Evolutionary conservation across 2,797 vertebrate genomes (phyloP), one percentile per base, ranked within the genome.

Genomic region (Cheirogaleus major): DNA sequence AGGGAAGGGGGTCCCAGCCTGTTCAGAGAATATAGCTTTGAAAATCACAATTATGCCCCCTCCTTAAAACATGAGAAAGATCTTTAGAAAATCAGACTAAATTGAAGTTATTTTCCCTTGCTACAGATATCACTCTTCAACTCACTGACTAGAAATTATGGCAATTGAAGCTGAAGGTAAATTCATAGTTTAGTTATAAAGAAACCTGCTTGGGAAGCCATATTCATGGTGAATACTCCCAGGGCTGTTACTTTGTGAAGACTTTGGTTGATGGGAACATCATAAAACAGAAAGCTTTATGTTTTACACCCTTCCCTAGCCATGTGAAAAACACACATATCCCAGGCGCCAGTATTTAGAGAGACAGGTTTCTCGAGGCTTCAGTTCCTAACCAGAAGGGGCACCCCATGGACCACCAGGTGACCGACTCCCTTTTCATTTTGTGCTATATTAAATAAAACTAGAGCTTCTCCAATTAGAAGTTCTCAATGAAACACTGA

Each of bases 351-450:
- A 96, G 91, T 95, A 65, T 92, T 81, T 57, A 65, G 80, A 96
- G 97, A 97, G 98, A 96, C 70, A 73, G 89, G 95, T 95, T 98
- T 96, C 85, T 89, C 76, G 79, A 75, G 86, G 93, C 92, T 97
- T 96, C 89, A 23, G 89, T 92, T 98, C 93, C 82, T 84, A 69
- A 88, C 82, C 92, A 93, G 93, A 95, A 97, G 97, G 88, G 85
- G 89, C 52, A 91, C 32, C 41, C 83, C 63, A 81, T 23, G 80
- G 96, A 96, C 93, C 95, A 72, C 13, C 82, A 45, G 83, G n/a
- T 69, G 61, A 87, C 79, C 59, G 59, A 87, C 76, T 43, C 45
- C 18, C 14, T 45, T 41, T 80, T 41, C 4, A 32, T 83, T 41
- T 55, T 90, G 85, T 69, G 57, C 1, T 30, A 84, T 55, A 76